Evolutionary conservation across 2,888 invertebrate species (phyloP).

Genomic region (Melieria crassipennis): DNA sequence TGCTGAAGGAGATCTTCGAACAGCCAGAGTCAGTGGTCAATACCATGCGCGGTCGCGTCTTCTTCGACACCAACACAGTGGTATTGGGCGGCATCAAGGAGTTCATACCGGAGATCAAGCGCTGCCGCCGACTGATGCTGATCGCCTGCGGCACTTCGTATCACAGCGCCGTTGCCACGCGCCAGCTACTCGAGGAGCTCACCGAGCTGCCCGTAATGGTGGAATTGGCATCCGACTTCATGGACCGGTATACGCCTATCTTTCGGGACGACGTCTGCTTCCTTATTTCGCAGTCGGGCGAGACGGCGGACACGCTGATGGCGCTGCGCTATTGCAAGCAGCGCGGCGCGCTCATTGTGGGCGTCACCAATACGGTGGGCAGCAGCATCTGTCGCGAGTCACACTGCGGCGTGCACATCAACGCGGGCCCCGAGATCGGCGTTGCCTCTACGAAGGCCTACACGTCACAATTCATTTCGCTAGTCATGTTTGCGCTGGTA

Average conservation of each 20-base stretch:
- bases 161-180: constrained; percentile 97
- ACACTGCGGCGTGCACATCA: constrained; percentile 99
- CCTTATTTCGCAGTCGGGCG: constrained; percentile 99
- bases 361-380: constrained; percentile 98
- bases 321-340: constrained; percentile 96
- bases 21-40: constrained; percentile 99
- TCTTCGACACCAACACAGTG: constrained; percentile 87
- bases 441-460: constrained; percentile 99
- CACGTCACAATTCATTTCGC: constrained; percentile 97
- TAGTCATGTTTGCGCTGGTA: constrained; percentile 98
- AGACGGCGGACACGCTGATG: constrained; percentile 96
- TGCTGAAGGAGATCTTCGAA: constrained; percentile 99
- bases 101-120: constrained; percentile 95
- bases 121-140: constrained; percentile 94
- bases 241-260: constrained; percentile 97
- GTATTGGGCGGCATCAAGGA: constrained; percentile 98
- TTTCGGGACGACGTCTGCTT: constrained; percentile 99
- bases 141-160: constrained; percentile 99
- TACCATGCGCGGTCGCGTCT: constrained; percentile 98
- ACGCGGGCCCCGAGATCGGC: constrained; percentile 99
- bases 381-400: constrained; percentile 98
- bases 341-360: constrained; percentile 96
- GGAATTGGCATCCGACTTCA: constrained; percentile 97
- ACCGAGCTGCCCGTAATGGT: constrained; percentile 99
- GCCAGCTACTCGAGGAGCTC: constrained; percentile 95